Conservation (phyloP, 2,888 invertebrate species). For the Polydrusus cervinus region DNA sequence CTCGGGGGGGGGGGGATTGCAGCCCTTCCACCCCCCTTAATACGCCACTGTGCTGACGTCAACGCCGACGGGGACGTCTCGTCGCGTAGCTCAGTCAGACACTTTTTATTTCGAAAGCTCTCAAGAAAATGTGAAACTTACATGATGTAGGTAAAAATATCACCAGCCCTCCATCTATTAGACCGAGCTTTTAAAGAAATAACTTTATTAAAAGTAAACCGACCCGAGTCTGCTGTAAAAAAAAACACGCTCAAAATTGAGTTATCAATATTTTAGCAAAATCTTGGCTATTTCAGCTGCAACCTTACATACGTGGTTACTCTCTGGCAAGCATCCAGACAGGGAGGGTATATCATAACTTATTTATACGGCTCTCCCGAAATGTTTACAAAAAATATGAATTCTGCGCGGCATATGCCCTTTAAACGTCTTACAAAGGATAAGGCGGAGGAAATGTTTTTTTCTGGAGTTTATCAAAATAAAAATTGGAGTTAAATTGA, state of each 20-base stretch:
- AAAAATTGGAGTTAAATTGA: neutral
- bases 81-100: too few relatives aligned
- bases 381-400: neutral
- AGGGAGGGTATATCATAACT: neutral
- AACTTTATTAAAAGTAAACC: too few relatives aligned
- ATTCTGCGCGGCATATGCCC: neutral
- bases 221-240: too few relatives aligned
- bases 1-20: too few relatives aligned
- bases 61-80: too few relatives aligned
- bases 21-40: too few relatives aligned
- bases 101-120: too few relatives aligned
- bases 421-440: neutral
- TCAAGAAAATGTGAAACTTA: too few relatives aligned
- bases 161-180: too few relatives aligned
- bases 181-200: too few relatives aligned
- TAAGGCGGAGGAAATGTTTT: neutral
- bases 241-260: neutral
- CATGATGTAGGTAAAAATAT: too few relatives aligned
- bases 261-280: slow-evolving; percentile 1
- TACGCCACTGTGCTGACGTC: too few relatives aligned
- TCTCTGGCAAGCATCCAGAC: neutral
- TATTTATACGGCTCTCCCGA: neutral
- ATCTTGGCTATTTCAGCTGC: neutral
- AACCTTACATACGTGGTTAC: neutral
- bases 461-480: neutral